These are phyloP conservation scores for Aramus guarauna DNA, from an alignment of 2,113 vertebrate species.

Conservation along the genomic window DNA sequence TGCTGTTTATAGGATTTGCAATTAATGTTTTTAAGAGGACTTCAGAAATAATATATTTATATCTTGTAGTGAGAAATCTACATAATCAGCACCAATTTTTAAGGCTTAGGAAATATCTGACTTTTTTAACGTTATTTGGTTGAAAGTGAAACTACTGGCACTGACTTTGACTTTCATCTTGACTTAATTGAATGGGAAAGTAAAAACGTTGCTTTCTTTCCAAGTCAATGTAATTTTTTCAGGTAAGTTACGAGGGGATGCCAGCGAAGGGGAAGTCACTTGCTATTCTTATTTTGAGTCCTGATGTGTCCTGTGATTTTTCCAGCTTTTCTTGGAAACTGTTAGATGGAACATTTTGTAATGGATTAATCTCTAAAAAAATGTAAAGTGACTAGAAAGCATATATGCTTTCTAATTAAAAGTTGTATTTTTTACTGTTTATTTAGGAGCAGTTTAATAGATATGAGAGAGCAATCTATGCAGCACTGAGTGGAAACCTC, in stretches of 20 bases:
- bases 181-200: background rate
- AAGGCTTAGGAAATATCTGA: background rate
- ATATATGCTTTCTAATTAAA: background rate
- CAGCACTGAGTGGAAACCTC: conserved; percentile 92
- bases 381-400: background rate
- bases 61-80: background rate
- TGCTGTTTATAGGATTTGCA: background rate
- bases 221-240: background rate
- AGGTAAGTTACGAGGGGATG: background rate
- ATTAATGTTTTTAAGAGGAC: background rate
- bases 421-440: background rate
- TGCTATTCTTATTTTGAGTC: background rate
- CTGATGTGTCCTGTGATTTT: background rate
- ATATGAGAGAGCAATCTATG: conserved; percentile 94
- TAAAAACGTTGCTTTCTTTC: background rate
- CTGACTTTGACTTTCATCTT: background rate
- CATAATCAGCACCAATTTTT: background rate
- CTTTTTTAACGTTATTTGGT: background rate
- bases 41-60: background rate
- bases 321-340: background rate
- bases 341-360: background rate
- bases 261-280: background rate
- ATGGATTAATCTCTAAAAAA: background rate
- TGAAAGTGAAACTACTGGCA: background rate
- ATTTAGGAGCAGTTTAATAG: conserved; percentile 88